These are phyloP conservation scores for Pinctada fucata DNA, from an alignment of 2,888 invertebrate species.

Conservation along the genomic window DNA sequence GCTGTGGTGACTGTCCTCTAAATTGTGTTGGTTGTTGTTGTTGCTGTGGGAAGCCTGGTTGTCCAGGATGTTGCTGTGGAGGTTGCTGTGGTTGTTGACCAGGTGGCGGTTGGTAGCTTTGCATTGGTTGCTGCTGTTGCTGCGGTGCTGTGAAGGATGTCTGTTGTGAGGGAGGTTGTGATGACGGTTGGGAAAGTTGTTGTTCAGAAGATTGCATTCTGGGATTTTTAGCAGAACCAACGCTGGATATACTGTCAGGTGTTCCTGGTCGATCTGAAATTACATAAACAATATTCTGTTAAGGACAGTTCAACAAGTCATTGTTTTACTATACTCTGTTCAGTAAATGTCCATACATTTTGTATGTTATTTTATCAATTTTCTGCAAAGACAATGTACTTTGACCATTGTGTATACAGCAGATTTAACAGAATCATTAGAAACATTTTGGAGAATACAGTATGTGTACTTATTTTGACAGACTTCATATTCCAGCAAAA, in stretches of 20 bases:
- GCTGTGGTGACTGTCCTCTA: constrained; percentile 18
- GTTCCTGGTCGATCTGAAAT: constrained; percentile 64
- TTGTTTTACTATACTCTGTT: background rate
- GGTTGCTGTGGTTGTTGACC: constrained; percentile 39
- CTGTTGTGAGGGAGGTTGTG: constrained; percentile 30
- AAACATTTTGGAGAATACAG: too few relatives aligned
- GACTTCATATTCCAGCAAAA: too few relatives aligned
- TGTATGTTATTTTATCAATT: too few relatives aligned
- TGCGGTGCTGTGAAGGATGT: constrained; percentile 23
- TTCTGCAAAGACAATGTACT: too few relatives aligned
- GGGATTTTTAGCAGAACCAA: constrained; percentile 65
- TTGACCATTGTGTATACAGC: too few relatives aligned
- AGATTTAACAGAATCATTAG: too few relatives aligned
- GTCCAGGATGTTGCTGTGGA: constrained; percentile 47
- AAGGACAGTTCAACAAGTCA: background rate
- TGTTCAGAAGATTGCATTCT: constrained; percentile 22
- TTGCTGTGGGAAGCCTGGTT: constrained; percentile 41
- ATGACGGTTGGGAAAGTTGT: constrained; percentile 27
- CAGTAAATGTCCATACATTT: too few relatives aligned
- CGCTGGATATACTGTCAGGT: constrained; percentile 72
- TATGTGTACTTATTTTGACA: too few relatives aligned
- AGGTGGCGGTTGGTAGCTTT: constrained; percentile 29
- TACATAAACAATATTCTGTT: background rate
- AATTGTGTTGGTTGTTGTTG: constrained; percentile 34
- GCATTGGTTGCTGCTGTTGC: constrained; percentile 32